A percentile compares a stretch with the other conserved stretches of the same genome.
phyloP scores from a whole-genome alignment of 2,888 invertebrate species.

The Caenorhabditis macrosperma region DNA sequence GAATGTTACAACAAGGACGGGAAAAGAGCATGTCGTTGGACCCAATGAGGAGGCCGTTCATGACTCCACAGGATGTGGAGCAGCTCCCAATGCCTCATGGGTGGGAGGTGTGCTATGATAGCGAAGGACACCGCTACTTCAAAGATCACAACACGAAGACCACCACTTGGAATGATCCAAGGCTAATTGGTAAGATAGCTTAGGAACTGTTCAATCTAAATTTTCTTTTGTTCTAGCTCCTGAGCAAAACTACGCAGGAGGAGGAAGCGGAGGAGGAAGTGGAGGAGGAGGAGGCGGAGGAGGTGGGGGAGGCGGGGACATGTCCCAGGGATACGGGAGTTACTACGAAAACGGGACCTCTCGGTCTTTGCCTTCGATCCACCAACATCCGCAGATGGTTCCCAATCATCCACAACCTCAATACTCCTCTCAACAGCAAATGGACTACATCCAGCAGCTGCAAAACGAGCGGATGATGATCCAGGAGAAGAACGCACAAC shows the following conservation, averaged over 20 bases:
- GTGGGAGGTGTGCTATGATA: conserved; percentile 65
- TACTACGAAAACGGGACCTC: conserved; percentile 45
- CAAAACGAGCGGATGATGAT: conserved; percentile 64
- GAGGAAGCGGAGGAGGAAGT: too few relatives aligned
- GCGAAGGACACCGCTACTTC: conserved; percentile 61
- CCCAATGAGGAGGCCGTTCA: conserved; percentile 55
- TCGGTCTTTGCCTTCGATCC: conserved; percentile 54
- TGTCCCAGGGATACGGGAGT: conserved; percentile 17
- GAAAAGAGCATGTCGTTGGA: conserved; percentile 62
- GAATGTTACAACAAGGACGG: conserved; percentile 36
- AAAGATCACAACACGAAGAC: conserved; percentile 66
- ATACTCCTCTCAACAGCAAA: conserved; percentile 51
- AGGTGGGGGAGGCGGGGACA: conserved; percentile 1
- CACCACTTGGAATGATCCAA: conserved; percentile 66
- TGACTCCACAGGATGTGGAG: conserved; percentile 50
- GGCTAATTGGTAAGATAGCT: conserved; percentile 44
- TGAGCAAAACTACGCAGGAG: conserved; percentile 14
- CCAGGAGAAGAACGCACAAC: conserved; percentile 65
- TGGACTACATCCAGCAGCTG: conserved; percentile 64
- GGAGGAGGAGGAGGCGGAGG: too few relatives aligned
- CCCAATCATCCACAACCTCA: conserved; percentile 47
- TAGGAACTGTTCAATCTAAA: too few relatives aligned
- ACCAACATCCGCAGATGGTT: conserved; percentile 57
- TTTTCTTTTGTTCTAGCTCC: conserved; percentile 43
- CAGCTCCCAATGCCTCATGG: conserved; percentile 60